Evolutionary conservation across 2,797 vertebrate genomes (phyloP), one percentile per base, ranked within the genome.

Genomic region (Bovichtus variegatus): DNA sequence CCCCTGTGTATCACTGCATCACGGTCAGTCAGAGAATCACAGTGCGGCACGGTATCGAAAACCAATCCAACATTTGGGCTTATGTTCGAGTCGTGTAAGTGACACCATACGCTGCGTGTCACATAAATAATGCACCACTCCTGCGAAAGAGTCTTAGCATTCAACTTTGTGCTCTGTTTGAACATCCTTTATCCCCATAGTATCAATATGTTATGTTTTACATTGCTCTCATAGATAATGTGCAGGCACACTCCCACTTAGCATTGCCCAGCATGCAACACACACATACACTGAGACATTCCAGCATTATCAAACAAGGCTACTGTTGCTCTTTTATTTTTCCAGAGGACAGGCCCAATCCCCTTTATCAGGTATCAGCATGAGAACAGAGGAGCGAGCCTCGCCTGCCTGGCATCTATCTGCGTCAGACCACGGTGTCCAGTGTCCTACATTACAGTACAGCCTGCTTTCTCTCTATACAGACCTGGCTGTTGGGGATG

Each of bases 291-390:
- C 23, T 36, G 31, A 84, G 69, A 82, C 68, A 89, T 91, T 91
- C 89, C 88, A 77, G 68, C 12, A 65, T 89, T 91, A 93, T 94
- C 91, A 79, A 50, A 67, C 8, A 5, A 58, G 68, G 78, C 83
- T 84, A 87, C 76, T 79, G 80, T 54, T 58, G 72, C 62, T 78
- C 62, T 75, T 84, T 80, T 89, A 80, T 88, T 92, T 89, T 85
- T 90, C 66, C 61, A 81, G 81, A 81, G 84, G 76, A 88, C 81
- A 78, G 65, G 60, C 82, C 83, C 68, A 67, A 74, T 80, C 46
- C 49, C 57, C 66, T 88, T 90, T 92, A 92, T 92, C 93, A 87
- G 85, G 79, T 87, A 89, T 91, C 71, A 87, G 83, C 81, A 82
- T 82, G 81, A 83, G 86, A 92, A 86, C 76, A 73, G 83, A 74